Percentiles rank a stretch among this genome's conserved stretches.
These are phyloP conservation scores for Saxidomus purpurata DNA, from an alignment of 1,140 invertebrate genomes.

Conservation along the genomic window DNA sequence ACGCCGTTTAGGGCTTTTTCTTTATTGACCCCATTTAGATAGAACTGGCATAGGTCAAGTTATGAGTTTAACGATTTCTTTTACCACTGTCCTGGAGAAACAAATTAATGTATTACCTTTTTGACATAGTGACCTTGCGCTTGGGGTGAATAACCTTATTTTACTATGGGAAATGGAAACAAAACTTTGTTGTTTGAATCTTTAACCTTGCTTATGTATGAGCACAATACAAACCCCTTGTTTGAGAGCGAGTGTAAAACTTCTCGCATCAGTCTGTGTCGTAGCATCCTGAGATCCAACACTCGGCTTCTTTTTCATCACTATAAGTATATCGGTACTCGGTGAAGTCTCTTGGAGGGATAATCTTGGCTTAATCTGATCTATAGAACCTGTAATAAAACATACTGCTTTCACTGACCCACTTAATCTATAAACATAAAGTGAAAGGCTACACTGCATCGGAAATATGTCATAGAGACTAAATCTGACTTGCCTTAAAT, in stretches of 20 bases:
- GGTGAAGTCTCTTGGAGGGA: slow-evolving; percentile 10
- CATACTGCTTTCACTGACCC: background rate
- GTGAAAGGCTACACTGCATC: background rate
- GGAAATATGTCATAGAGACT: background rate
- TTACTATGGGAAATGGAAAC: too few species aligned
- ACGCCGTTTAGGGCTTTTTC: too few species aligned
- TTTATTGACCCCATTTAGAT: too few species aligned
- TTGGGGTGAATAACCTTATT: too few species aligned
- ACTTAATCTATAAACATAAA: slow-evolving; percentile 62
- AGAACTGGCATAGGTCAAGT: too few species aligned
- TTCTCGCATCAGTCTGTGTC: slow-evolving; percentile 57
- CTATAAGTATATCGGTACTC: background rate
- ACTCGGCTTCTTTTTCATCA: slow-evolving; percentile 1
- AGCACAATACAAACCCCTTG: slow-evolving; percentile 34
- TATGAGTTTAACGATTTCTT: too few species aligned
- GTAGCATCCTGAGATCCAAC: slow-evolving; percentile 4
- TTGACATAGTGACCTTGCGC: too few species aligned
- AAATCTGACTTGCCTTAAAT: background rate
- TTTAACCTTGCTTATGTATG: too few species aligned
- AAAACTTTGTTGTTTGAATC: too few species aligned
- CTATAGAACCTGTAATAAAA: slow-evolving; percentile 45
- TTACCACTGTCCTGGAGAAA: too few species aligned
- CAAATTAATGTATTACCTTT: too few species aligned
- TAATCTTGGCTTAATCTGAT: slow-evolving; percentile 52
- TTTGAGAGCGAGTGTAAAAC: slow-evolving; percentile 59